Conservation (phyloP, 2,113 vertebrate species). For the Chroicocephalus ridibundus region DNA sequence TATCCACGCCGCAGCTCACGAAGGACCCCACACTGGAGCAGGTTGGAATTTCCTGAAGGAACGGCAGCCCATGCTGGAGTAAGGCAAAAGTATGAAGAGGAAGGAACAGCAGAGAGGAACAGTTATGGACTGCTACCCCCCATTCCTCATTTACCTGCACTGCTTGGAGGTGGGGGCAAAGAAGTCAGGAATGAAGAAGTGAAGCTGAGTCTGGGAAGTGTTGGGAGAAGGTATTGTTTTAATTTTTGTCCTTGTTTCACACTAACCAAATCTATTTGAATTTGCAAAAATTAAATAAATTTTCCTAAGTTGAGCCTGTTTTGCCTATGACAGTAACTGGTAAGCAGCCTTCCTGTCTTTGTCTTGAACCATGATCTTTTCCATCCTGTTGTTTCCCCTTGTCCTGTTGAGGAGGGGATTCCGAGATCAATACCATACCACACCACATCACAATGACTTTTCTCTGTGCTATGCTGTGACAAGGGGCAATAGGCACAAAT, state of each 20-base stretch:
- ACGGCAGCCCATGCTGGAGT: not conserved
- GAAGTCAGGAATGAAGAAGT: not conserved
- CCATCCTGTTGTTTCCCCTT: not conserved
- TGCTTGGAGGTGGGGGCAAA: fast-evolving
- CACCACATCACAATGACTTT: not conserved
- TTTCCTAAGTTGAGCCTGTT: not conserved
- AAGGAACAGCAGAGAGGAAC: not conserved
- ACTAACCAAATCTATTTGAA: not conserved
- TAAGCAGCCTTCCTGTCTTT: not conserved
- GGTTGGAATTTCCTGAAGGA: not conserved
- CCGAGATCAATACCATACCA: not conserved
- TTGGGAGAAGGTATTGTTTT: not conserved
- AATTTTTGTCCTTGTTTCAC: not conserved
- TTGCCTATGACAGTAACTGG: not conserved
- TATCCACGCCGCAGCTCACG: not conserved
- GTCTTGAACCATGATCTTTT: not conserved
- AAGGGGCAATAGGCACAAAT: not conserved
- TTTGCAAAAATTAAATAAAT: not conserved
- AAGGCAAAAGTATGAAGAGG: not conserved
- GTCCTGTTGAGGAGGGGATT: not conserved
- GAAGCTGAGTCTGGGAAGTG: not conserved
- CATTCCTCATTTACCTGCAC: not conserved
- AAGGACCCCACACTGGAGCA: not conserved
- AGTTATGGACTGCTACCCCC: not conserved
- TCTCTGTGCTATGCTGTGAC: not conserved